Percentiles rank a stretch among this genome's conserved stretches.
Conservation (phyloP, 1,140 invertebrate genomes). For the Microplitis demolitor region DNA sequence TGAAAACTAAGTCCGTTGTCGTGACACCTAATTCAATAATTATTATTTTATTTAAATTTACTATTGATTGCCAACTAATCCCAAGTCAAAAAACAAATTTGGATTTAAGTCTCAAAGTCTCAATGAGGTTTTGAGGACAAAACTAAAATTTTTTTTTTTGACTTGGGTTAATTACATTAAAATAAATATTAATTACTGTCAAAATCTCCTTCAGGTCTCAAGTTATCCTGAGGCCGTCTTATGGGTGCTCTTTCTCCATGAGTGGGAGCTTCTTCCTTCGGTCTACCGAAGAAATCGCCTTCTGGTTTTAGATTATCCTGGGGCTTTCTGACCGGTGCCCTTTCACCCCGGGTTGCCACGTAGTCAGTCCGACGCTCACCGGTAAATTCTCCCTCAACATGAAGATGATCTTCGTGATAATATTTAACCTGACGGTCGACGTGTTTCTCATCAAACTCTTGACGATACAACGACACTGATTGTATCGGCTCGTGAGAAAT, state of each 20-base stretch:
- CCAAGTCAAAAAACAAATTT: too few relatives aligned
- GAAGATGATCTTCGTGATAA: conserved; percentile 62
- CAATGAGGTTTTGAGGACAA: too few relatives aligned
- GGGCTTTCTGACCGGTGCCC: conserved; percentile 54
- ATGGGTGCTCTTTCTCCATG: conserved; percentile 40
- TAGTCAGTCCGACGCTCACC: conserved; percentile 58
- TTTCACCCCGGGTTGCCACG: conserved; percentile 54
- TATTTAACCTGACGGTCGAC: conserved; percentile 56
- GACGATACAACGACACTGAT: conserved; percentile 66
- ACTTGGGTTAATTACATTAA: background rate
- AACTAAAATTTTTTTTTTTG: too few relatives aligned
- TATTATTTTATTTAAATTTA: conserved; percentile 1
- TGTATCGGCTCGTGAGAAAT: conserved; percentile 62
- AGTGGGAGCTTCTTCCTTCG: conserved; percentile 39
- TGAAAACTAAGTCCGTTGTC: conserved; percentile 70
- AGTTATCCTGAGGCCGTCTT: conserved; percentile 51
- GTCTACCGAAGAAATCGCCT: conserved; percentile 64
- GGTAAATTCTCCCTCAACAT: conserved; percentile 64
- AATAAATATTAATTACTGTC: conserved; percentile 36
- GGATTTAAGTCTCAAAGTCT: too few relatives aligned
- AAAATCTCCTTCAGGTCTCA: conserved; percentile 60
- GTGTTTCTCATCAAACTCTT: conserved; percentile 71
- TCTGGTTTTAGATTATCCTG: conserved; percentile 60
- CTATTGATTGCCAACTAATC: background rate
- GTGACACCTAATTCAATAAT: conserved; percentile 63